Evolutionary conservation across 1,140 invertebrate genomes (phyloP), one percentile per base, ranked within the genome.

Genomic region (Drosophila elegans): DNA sequence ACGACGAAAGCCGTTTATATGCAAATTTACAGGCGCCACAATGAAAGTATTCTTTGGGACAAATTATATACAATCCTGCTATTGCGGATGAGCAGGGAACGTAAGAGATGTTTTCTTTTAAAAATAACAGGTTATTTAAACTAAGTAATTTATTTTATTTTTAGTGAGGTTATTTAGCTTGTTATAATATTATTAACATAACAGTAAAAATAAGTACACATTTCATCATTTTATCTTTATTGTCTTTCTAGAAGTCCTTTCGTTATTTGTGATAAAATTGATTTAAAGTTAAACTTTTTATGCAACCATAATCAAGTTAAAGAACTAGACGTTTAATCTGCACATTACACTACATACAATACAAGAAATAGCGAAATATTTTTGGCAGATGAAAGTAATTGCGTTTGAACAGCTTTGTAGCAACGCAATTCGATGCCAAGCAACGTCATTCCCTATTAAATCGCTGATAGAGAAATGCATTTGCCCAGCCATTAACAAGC

Each of bases 381-480:
- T 49, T 16, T 27, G 34, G 13, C 39, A 39, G 25, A 7, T 21
- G 41, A 69, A 34, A 69, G 34, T 56, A 68, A 48, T 69, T 68
- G 34, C 29, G 13, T 71, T 71, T 71, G n/a, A 56, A 46, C 42
- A 56, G 36, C 42, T n/a, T 6, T 4, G 13, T 42, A 56, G 27
- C 68, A 69, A 41, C 69, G 49, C 52, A 56, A 38, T 71, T 56
- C 12, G 16, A 32, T 42, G 27, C 11, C 12, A 25, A 27, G 13
- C 13, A 80, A 56, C 81, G 64, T 57, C 67, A 41, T 77, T 72
- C 1, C 13, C 34, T n/a, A 53, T 62, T 73, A 67, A 77, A 64
- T 27, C 27, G 32, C 36, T 12, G 29, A 41, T 71, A n/a, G 49
- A 48, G 49, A 46, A 66, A 53, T 53, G 63, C 61, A 64, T 52